Percentiles rank a stretch among this genome's conserved stretches.
These are phyloP conservation scores for Oreochromis mossambicus DNA, from an alignment of 2,797 vertebrate species.

Conservation along the genomic window DNA sequence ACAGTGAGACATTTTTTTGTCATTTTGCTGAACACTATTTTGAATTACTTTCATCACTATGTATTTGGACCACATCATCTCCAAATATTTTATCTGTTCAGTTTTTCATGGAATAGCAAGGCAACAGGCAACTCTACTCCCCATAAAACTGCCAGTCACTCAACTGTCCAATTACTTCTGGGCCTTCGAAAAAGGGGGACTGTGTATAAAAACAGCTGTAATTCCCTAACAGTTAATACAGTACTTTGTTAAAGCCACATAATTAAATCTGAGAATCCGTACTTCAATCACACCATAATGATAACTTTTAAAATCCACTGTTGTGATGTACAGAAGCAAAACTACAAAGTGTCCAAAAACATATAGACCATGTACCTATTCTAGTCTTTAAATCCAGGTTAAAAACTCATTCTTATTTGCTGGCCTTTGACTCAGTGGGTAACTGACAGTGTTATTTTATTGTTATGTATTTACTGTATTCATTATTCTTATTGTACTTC, in stretches of 20 bases:
- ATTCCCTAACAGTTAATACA: neutral
- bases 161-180: neutral
- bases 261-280: neutral
- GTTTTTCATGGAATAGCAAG: neutral
- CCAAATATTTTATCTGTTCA: neutral
- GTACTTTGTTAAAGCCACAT: neutral
- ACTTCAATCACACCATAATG: neutral
- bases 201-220: neutral
- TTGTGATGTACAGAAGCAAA: neutral
- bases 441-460: neutral
- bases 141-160: neutral
- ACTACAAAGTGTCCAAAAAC: neutral
- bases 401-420: neutral
- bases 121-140: neutral
- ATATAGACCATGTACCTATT: neutral
- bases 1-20: neutral
- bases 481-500: neutral
- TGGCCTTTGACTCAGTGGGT: neutral
- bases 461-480: neutral
- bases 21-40: no score
- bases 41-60: neutral
- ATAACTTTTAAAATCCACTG: neutral
- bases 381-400: neutral
- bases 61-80: neutral
- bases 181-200: neutral